Conservation (phyloP, 2,113 vertebrate species). For the Microcebus lehilahytsara region DNA sequence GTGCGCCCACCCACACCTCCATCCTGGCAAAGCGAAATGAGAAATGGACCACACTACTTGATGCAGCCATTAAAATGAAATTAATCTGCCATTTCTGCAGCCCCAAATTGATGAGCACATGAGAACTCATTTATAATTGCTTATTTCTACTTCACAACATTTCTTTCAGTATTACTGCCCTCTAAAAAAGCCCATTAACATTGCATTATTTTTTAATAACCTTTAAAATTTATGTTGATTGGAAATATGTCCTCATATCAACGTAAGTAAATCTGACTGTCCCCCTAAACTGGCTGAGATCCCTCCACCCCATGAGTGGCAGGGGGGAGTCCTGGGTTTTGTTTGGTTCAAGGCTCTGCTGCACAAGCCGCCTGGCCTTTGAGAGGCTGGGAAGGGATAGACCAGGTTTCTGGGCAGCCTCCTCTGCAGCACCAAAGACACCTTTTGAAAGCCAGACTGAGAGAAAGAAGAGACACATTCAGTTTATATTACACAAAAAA, state of each 20-base stretch:
- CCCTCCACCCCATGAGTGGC: rapidly evolving
- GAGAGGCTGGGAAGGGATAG: rapidly evolving
- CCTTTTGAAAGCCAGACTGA: background rate
- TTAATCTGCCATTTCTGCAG: constrained; percentile 37
- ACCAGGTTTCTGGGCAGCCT: background rate
- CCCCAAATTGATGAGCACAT: background rate
- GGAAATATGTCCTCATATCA: background rate
- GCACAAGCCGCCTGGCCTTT: rapidly evolving
- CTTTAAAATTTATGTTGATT: constrained; percentile 42
- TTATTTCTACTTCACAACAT: constrained; percentile 43
- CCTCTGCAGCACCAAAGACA: background rate
- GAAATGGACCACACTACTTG: background rate
- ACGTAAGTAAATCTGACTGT: background rate
- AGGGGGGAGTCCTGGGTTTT: background rate
- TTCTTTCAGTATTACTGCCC: constrained; percentile 36
- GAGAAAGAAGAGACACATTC: constrained; percentile 66
- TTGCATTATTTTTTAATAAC: constrained; percentile 34
- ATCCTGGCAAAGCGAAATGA: background rate
- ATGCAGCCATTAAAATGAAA: background rate
- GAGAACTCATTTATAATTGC: constrained; percentile 44
- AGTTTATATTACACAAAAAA: constrained; percentile 77
- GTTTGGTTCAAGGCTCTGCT: background rate
- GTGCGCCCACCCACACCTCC: background rate
- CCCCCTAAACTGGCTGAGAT: rapidly evolving
- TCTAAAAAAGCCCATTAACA: constrained; percentile 28